These are phyloP conservation scores for Paragorgia papillata DNA, from an alignment of 92 coral and sea anemone species.

Conservation along the genomic window DNA sequence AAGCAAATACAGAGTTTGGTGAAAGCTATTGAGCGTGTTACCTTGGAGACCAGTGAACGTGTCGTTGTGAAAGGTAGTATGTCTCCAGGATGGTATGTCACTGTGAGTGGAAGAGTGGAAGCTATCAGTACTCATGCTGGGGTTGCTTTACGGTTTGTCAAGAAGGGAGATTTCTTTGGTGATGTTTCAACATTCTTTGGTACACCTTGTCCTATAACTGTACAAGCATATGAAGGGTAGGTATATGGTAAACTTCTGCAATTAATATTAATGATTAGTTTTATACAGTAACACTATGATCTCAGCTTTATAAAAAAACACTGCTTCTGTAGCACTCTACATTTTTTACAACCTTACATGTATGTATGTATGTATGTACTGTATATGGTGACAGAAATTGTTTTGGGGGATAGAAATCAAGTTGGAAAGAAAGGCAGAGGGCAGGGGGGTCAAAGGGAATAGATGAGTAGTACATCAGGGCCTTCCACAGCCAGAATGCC, in stretches of 20 bases:
- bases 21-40: background rate
- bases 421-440: too few species aligned
- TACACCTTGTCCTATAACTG: constrained; percentile 2
- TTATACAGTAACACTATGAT: background rate
- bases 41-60: constrained; percentile 18
- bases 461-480: too few species aligned
- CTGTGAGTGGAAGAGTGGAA: constrained; percentile 26
- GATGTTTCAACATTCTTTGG: constrained; percentile 39
- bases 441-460: too few species aligned
- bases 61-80: constrained; percentile 7
- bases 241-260: background rate
- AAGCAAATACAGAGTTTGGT: constrained; percentile 7
- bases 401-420: too few species aligned
- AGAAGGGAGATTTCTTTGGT: constrained; percentile 44
- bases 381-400: too few species aligned
- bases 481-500: too few species aligned
- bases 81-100: constrained; percentile 22
- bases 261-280: background rate
- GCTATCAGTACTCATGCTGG: constrained; percentile 22
- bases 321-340: too few species aligned
- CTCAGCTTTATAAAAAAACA: too few species aligned
- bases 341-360: too few species aligned
- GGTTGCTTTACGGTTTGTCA: constrained; percentile 21
- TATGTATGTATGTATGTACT: too few species aligned
- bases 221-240: constrained; percentile 32